Evolutionary conservation across 2,797 vertebrate species (phyloP).

Genomic region (Eutrigla gurnardus): DNA sequence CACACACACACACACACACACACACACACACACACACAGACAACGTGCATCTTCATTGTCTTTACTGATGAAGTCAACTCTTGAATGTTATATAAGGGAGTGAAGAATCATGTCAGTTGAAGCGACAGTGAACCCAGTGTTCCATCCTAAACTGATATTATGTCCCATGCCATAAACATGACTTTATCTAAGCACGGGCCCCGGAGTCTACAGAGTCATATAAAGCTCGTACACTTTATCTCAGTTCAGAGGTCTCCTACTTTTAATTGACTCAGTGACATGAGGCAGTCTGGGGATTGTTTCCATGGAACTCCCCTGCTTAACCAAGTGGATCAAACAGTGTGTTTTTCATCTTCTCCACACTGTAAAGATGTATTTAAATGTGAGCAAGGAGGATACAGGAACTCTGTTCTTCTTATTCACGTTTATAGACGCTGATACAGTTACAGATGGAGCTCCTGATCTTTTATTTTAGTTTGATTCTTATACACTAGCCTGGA

Average conservation of each 20-base stretch:
- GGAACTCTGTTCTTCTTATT: not conserved
- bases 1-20: not conserved
- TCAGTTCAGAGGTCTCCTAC: slow-evolving; percentile 82
- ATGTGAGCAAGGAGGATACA: not conserved
- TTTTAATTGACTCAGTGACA: slow-evolving; percentile 72
- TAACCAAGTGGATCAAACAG: not conserved
- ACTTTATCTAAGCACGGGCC: slow-evolving; percentile 92
- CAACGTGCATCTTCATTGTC: not conserved
- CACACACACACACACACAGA: not conserved
- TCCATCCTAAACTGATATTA: slow-evolving; percentile 84
- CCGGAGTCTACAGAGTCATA: slow-evolving; percentile 89
- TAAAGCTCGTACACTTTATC: slow-evolving; percentile 89
- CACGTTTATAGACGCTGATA: not conserved
- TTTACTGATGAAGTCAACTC: not conserved
- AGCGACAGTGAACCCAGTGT: slow-evolving; percentile 85
- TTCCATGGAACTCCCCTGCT: not conserved
- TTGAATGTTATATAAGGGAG: slow-evolving; percentile 10
- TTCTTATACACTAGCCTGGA: not conserved
- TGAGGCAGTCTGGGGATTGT: slow-evolving; percentile 20
- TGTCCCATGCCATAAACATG: slow-evolving; percentile 87
- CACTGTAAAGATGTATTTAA: not conserved
- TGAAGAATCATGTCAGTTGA: slow-evolving; percentile 33
- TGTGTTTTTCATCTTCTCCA: not conserved
- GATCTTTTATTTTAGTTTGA: not conserved
- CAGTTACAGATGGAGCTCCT: not conserved